These are phyloP conservation scores for silkworm (Bombyx mori) DNA, from an alignment of 1,140 invertebrate genomes.

Conservation along the genomic window DNA sequence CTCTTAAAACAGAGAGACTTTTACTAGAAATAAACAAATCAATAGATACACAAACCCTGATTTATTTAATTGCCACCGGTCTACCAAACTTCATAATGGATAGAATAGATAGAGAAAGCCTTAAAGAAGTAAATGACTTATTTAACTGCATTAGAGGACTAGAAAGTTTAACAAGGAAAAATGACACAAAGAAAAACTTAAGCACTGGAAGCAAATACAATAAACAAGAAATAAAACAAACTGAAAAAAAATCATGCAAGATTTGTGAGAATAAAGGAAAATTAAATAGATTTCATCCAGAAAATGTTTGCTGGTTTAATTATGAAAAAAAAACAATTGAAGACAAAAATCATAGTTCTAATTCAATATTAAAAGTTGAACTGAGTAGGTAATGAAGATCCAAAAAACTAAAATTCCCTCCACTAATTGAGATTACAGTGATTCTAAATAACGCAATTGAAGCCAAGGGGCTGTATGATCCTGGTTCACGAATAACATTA, in stretches of 20 bases:
- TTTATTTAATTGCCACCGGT: constrained; percentile 31
- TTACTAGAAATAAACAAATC: constrained; percentile 26
- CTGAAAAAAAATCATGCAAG: constrained; percentile 1
- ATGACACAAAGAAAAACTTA: neutral
- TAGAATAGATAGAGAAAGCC: constrained; percentile 26
- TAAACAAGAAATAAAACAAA: neutral
- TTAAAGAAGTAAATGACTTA: constrained; percentile 25
- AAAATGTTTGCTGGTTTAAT: constrained; percentile 1
- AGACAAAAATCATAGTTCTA: neutral
- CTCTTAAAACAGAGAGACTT: constrained; percentile 24
- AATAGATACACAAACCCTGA: constrained; percentile 25
- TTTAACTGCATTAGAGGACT: constrained; percentile 21
- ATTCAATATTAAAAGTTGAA: neutral
- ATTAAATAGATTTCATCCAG: neutral
- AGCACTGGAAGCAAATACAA: neutral
- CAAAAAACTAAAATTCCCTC: constrained; percentile 1
- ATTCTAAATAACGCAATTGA: neutral
- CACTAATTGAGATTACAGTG: neutral
- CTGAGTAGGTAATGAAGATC: neutral
- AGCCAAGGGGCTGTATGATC: neutral
- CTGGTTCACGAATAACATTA: neutral
- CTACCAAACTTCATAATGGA: constrained; percentile 34
- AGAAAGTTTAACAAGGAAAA: constrained; percentile 22
- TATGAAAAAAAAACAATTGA: neutral
- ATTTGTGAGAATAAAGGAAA: neutral